A percentile compares a stretch with the other conserved stretches of the same genome.
Evolutionary conservation across 2,888 invertebrate genomes (phyloP).

Genomic region (Nycteola revayana): DNA sequence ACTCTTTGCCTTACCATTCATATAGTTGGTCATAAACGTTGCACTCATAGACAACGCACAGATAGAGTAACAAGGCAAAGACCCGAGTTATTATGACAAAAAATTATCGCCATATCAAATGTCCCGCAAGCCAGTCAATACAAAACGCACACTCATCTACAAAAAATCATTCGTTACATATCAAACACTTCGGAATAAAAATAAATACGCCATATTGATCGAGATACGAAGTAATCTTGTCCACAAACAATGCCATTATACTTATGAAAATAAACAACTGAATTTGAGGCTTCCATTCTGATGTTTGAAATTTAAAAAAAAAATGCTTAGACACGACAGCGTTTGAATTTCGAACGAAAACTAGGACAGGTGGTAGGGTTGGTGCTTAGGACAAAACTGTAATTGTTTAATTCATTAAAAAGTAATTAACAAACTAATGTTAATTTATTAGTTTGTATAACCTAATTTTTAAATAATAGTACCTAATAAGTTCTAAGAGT

Average conservation of each 20-base stretch:
- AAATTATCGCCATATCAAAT: constrained; percentile 35
- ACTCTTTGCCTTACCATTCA: too few species aligned
- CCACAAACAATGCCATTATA: constrained; percentile 76
- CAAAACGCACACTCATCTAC: constrained; percentile 60
- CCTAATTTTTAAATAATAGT: too few species aligned
- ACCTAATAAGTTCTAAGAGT: too few species aligned
- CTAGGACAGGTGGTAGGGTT: constrained; percentile 56
- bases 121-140: constrained; percentile 25
- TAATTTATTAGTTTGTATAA: too few species aligned
- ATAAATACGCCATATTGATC: constrained; percentile 54
- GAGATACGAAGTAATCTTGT: constrained; percentile 64
- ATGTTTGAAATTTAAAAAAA: constrained; percentile 58
- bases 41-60: too few species aligned
- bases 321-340: constrained; percentile 59
- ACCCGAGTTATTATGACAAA: constrained; percentile 17
- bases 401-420: too few species aligned
- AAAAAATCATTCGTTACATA: constrained; percentile 46
- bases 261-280: constrained; percentile 65
- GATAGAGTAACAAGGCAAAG: too few species aligned
- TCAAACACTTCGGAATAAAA: constrained; percentile 56
- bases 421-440: too few species aligned
- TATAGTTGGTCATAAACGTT: too few species aligned
- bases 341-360: constrained; percentile 57
- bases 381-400: too few species aligned
- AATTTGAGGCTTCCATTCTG: constrained; percentile 51